phyloP scores from a whole-genome alignment of 2,113 vertebrate species.

The Prionailurus viverrinus region DNA sequence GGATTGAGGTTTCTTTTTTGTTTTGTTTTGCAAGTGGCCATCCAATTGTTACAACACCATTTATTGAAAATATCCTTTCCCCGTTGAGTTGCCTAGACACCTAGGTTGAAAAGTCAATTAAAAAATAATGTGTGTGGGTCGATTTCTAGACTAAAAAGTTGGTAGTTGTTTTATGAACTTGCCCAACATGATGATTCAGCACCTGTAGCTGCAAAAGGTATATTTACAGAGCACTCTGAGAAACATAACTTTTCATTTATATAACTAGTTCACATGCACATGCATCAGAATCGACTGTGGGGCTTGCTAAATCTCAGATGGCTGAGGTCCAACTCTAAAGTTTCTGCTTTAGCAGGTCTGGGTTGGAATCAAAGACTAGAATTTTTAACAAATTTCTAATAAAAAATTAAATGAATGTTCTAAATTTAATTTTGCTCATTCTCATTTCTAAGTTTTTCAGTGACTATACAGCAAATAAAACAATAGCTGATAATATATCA shows the following conservation, averaged over 20 bases:
- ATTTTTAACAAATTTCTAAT: conserved; percentile 3
- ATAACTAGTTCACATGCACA: neutral
- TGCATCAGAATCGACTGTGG: neutral
- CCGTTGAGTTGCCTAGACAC: neutral
- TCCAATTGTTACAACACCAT: neutral
- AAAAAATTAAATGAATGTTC: conserved; percentile 22
- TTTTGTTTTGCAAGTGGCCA: neutral
- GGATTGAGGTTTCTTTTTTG: neutral
- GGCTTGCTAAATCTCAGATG: neutral
- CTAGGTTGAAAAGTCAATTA: conserved; percentile 42
- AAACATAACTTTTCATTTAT: neutral
- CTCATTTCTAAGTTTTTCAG: neutral
- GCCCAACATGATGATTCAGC: neutral
- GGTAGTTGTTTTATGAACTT: neutral
- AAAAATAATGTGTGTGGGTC: neutral
- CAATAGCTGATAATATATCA: neutral
- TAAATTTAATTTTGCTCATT: conserved; percentile 20
- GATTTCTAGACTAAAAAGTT: neutral
- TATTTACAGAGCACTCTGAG: neutral
- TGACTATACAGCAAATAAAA: conserved; percentile 38
- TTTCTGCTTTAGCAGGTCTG: neutral
- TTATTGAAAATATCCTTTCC: conserved; percentile 16
- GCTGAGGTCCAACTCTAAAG: neutral
- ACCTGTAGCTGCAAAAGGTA: neutral
- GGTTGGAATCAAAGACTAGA: neutral